A percentile compares a stretch with the other conserved stretches of the same genome.
These are phyloP conservation scores for Drosophila bocki DNA, from an alignment of 1,140 invertebrate species.

Conservation along the genomic window DNA sequence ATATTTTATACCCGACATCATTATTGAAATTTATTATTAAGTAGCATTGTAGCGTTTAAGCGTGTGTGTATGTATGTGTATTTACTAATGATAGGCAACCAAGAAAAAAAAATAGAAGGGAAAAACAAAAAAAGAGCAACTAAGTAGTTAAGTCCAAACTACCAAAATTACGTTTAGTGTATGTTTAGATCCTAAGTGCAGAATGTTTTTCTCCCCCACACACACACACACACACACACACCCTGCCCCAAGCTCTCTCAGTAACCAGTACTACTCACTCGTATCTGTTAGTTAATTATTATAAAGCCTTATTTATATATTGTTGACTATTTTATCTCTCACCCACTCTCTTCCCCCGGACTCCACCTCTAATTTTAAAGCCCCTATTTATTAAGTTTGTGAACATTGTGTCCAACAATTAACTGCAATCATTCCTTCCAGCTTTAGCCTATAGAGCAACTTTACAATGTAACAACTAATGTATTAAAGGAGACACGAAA, in stretches of 20 bases:
- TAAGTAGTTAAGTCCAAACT: slow-evolving; percentile 73
- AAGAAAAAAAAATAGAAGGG: not conserved
- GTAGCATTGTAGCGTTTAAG: slow-evolving; percentile 66
- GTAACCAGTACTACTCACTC: slow-evolving; percentile 11
- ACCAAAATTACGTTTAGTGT: slow-evolving; percentile 76
- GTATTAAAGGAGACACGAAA: slow-evolving; percentile 60
- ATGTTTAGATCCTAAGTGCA: slow-evolving; percentile 60
- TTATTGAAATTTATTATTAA: slow-evolving; percentile 56
- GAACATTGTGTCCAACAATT: slow-evolving; percentile 72
- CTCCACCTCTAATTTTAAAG: slow-evolving; percentile 21
- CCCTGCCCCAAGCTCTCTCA: slow-evolving; percentile 1
- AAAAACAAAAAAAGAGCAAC: slow-evolving; percentile 37
- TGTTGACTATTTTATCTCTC: slow-evolving; percentile 44
- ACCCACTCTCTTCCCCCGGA: not conserved
- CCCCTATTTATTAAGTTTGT: slow-evolving; percentile 53
- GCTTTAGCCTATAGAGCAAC: slow-evolving; percentile 74
- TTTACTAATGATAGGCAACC: slow-evolving; percentile 74
- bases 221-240: not conserved
- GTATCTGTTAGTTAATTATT: slow-evolving; percentile 47
- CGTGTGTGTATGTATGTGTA: slow-evolving; percentile 61
- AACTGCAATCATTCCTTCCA: slow-evolving; percentile 80
- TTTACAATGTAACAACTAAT: slow-evolving; percentile 74
- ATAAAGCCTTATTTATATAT: slow-evolving; percentile 43
- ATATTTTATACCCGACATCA: slow-evolving; percentile 49
- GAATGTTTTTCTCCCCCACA: slow-evolving; percentile 20